Evolutionary conservation across 2,797 vertebrate species (phyloP), one percentile per base, ranked within the genome.

Genomic region (Falco novaeseelandiae): DNA sequence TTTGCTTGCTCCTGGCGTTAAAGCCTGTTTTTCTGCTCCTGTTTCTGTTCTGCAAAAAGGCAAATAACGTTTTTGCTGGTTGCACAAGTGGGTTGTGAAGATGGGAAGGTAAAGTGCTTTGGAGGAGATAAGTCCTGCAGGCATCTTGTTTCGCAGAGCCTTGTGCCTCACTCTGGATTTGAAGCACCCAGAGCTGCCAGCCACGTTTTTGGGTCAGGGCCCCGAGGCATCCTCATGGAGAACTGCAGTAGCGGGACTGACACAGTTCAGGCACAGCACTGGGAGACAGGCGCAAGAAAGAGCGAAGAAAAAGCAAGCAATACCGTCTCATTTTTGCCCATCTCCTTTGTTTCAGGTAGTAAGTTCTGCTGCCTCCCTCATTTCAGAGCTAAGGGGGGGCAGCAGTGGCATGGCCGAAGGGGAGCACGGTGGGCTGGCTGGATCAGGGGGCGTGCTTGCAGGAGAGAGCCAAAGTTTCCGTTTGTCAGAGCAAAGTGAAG

Each of bases 401-500:
- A 17, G 46, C 55, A 65, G 65, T 0, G 0, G 7, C 0, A 1
- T 36, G 34, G 14, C 52, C 59, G 38, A 48, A 58, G 26, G 30
- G 46, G 8, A 93, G 14, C 0, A 0, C 32, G 54, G 42, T 34
- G 73, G 26, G 20, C 34, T 87, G 74, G 29, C 63, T 83, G 80
- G 34, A 67, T 71, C 63, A 61, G 54, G n/a, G 78, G 48, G 10
- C 3, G 17, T 82, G 36, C 59, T 97, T 86, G 61, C 51, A 73
- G 74, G 40, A 93, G 46, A 91, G 65, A 97, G 78, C 44, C 93
- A 88, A 97, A 97, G 95, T 98, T 97, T 97, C 62, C 77, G 73
- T 95, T 97, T 97, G 93, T 95, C 83, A 95, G 87, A 95, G 80
- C n/a, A 79, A 94, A 97, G 95, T 65, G 83, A 94, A 96, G 83